Conservation (phyloP, 2,888 invertebrate species). For the Nycteola revayana region DNA sequence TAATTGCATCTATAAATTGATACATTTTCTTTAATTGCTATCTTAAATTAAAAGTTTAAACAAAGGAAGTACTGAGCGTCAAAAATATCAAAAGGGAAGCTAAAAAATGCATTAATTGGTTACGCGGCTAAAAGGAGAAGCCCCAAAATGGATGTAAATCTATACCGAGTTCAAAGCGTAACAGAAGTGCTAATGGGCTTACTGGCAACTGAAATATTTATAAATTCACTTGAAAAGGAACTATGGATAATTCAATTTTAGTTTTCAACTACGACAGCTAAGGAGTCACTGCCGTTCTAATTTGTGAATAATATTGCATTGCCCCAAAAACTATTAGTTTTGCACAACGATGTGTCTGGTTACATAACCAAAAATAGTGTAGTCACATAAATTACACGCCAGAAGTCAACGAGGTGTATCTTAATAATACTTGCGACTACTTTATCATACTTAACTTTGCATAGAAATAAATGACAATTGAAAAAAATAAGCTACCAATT, state of each 20-base stretch:
- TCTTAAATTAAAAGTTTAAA: constrained; percentile 16
- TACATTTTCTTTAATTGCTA: constrained; percentile 10
- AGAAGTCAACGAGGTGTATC: constrained; percentile 16
- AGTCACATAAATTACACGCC: constrained; percentile 22
- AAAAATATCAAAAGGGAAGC: constrained; percentile 35
- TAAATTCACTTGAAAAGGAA: constrained; percentile 33
- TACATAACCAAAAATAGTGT: constrained; percentile 27
- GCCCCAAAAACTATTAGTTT: constrained; percentile 18
- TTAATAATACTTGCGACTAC: constrained; percentile 17
- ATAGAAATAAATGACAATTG: constrained; percentile 19
- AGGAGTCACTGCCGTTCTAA: constrained; percentile 7
- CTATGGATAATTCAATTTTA: constrained; percentile 42
- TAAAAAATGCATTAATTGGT: constrained; percentile 72
- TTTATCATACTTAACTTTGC: constrained; percentile 28
- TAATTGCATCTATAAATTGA: background rate
- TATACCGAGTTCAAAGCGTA: constrained; percentile 59
- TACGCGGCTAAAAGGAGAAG: constrained; percentile 50
- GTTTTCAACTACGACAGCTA: constrained; percentile 22
- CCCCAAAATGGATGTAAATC: constrained; percentile 54
- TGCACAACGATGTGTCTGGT: constrained; percentile 20
- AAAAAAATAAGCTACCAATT: constrained; percentile 19
- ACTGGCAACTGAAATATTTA: constrained; percentile 45
- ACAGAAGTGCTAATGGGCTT: constrained; percentile 57
- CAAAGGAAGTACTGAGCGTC: constrained; percentile 42
- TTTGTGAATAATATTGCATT: constrained; percentile 19